Base-by-base conservation (phyloP, 2,888 invertebrate genomes). In the Caenorhabditis drosophilae region DNA sequence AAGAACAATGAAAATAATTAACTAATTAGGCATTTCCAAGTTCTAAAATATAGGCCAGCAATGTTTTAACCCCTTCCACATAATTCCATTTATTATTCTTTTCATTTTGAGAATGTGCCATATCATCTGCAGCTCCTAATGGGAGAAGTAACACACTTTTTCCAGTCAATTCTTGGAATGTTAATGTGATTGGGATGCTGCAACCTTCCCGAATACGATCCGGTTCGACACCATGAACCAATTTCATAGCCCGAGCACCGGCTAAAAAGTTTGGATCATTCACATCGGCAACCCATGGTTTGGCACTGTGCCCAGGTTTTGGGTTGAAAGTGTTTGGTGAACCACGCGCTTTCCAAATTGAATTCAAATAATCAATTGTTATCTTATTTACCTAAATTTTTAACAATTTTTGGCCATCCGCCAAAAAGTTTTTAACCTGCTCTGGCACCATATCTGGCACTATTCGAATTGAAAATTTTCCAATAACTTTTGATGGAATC, bases 31-130 rank as follows among this genome's bases (percentile, higher is more conserved):
- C 60, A 22, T 48, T 49, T 57, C 68, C 73, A 27, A 83, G 63
- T 41, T 82, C 81, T 25, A 79, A 54, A 38, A 82, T 61, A 53
- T 82, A 82, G 6, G 78, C 75, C 34, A 77, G 70, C 23, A 83
- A 66, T 1, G 75, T 67, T 62, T 82, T 82, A 53, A 75, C 77
- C n/a, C 81, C 81, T 42, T 82, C 61, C 42, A 75, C 73, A 62
- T 82, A 82, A 61, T 81, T 81, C 63, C 56, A 67, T 31, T 60
- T 59, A 57, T 96, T 90, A 77, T 98, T 88, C 85, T 98, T 98
- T 87, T 98, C 97, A 86, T 97, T 97, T 86, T 97, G 81, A 93
- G 95, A 95, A 87, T 98, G 98, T 63, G 97, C 96, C 78, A 96
- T 96, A 86, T 98, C 98, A 86, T 97, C 96, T 57, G 91, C 90